These are phyloP conservation scores for Camponotus floridanus DNA, from an alignment of 1,140 invertebrate genomes.

Conservation along the genomic window DNA sequence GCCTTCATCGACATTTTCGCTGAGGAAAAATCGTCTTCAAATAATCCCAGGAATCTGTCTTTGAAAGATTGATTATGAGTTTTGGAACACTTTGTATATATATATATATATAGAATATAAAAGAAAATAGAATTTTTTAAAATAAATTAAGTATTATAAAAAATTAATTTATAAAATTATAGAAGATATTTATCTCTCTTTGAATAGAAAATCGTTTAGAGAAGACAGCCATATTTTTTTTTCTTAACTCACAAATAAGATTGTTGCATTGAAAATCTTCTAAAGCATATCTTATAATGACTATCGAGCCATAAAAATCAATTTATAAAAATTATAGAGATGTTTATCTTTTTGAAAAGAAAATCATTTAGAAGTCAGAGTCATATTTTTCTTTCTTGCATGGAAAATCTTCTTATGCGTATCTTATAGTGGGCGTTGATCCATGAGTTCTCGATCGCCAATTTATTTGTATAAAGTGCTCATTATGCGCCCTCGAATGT, in stretches of 20 bases:
- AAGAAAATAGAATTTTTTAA: no score
- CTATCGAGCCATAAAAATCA: background rate
- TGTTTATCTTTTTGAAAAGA: background rate
- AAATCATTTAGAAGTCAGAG: background rate
- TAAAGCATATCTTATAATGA: no score
- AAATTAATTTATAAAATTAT: no score
- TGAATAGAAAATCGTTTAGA: no score
- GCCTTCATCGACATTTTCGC: no score
- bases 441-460: slow-evolving; percentile 21
- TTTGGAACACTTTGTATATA: no score
- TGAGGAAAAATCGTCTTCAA: no score
- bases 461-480: slow-evolving; percentile 59
- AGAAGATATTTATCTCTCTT: no score
- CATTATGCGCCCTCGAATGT: slow-evolving; percentile 25
- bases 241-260: background rate
- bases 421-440: slow-evolving; percentile 2
- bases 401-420: background rate
- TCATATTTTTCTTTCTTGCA: background rate
- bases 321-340: slow-evolving; percentile 9
- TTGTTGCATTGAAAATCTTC: no score
- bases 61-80: no score
- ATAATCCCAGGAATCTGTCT: no score
- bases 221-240: background rate
- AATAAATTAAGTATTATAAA: no score
- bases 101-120: background rate